These are phyloP conservation scores for Guaruba guarouba DNA, from an alignment of 2,113 vertebrate species.

Conservation along the genomic window DNA sequence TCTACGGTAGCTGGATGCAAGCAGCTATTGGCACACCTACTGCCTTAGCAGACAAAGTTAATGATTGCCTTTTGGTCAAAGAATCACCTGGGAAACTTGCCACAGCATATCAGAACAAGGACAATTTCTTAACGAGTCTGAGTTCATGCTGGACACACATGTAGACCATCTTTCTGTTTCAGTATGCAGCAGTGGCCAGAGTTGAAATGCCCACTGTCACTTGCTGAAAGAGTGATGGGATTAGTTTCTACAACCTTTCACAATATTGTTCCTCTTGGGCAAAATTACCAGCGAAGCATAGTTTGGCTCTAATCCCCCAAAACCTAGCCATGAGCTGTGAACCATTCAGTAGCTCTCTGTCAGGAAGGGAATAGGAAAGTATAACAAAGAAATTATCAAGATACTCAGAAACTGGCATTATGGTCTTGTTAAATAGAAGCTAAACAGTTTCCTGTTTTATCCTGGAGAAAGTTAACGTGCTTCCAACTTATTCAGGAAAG, in stretches of 20 bases:
- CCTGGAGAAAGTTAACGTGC: neutral
- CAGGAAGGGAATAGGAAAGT: neutral
- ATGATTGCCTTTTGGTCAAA: constrained; percentile 12
- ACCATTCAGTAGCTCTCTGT: neutral
- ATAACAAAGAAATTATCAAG: neutral
- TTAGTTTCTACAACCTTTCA: neutral
- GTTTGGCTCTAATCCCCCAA: neutral
- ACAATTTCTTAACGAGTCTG: neutral
- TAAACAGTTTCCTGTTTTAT: neutral
- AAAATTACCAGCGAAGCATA: neutral
- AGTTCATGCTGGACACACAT: neutral
- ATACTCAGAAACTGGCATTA: neutral
- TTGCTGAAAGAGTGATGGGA: neutral
- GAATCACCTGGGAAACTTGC: neutral
- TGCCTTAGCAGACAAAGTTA: neutral
- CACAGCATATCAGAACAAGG: neutral
- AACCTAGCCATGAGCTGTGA: neutral
- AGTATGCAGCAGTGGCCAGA: neutral
- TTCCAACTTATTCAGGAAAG: neutral
- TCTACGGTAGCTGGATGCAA: neutral
- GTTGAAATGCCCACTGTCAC: neutral
- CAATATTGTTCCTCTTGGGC: neutral
- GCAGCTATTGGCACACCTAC: neutral
- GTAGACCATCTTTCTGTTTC: neutral
- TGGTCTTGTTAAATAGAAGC: neutral